Evolutionary conservation across 2,888 invertebrate genomes (phyloP).

Genomic region (Hypolimnas misippus): DNA sequence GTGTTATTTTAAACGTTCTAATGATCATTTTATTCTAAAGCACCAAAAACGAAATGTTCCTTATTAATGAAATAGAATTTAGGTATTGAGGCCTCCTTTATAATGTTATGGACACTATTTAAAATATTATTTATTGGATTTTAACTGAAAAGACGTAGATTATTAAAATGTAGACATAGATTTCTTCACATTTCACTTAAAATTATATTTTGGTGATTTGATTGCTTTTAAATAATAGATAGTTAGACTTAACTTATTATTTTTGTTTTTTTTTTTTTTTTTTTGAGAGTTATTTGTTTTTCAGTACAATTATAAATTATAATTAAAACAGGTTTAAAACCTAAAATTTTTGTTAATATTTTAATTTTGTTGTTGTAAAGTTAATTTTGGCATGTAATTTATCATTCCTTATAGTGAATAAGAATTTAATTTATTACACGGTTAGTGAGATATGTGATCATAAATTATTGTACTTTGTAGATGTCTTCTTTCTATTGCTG

Average conservation of each 20-base stretch:
- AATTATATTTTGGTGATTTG: neutral
- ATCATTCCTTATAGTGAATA: constrained; percentile 34
- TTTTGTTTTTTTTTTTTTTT: too few species aligned
- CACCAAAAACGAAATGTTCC: too few species aligned
- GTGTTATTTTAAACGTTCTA: too few species aligned
- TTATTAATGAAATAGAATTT: too few species aligned
- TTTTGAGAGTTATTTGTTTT: too few species aligned
- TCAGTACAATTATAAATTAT: neutral
- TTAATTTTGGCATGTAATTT: constrained; percentile 11
- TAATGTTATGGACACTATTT: neutral
- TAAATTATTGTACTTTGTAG: constrained; percentile 8
- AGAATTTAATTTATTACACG: constrained; percentile 26
- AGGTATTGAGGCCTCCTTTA: too few species aligned
- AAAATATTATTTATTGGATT: neutral
- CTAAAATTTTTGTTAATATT: neutral
- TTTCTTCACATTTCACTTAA: neutral
- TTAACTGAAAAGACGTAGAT: neutral
- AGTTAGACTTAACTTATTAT: too few species aligned
- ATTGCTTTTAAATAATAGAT: neutral
- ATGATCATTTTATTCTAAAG: too few species aligned
- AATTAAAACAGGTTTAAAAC: neutral
- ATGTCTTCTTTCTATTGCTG: neutral
- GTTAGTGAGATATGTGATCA: constrained; percentile 29
- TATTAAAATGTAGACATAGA: neutral
- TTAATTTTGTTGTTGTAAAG: neutral